Conservation (phyloP, 2,888 invertebrate species). For the Drosophila emarginata region DNA sequence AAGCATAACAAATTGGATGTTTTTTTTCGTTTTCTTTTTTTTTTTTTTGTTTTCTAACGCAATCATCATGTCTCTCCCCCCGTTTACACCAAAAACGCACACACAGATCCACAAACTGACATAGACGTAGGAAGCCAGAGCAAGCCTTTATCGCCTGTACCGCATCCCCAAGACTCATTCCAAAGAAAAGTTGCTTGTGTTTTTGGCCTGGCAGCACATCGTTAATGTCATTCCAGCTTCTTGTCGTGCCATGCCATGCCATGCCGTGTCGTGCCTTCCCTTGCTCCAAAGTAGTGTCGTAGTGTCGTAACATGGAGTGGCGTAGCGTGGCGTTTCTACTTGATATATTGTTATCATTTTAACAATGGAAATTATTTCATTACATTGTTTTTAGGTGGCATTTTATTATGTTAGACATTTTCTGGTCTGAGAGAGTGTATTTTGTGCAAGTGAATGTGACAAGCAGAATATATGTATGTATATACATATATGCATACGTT, state of each 20-base stretch:
- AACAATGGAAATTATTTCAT: constrained; percentile 80
- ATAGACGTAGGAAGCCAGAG: constrained; percentile 7
- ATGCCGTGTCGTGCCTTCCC: not conserved
- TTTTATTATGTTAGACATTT: constrained; percentile 69
- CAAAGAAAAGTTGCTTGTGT: constrained; percentile 18
- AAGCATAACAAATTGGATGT: constrained; percentile 67
- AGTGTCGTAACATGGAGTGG: constrained; percentile 25
- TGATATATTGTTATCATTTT: constrained; percentile 82
- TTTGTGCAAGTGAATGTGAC: constrained; percentile 17
- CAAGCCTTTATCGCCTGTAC: constrained; percentile 35
- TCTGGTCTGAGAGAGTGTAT: constrained; percentile 15
- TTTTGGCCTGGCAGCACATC: constrained; percentile 46
- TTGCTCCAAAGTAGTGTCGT: not conserved
- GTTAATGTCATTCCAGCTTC: constrained; percentile 60
- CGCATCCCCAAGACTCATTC: constrained; percentile 40
- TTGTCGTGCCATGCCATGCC: constrained; percentile 9
- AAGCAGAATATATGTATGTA: constrained; percentile 3
- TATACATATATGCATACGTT: not conserved
- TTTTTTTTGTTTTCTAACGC: constrained; percentile 5
- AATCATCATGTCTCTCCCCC: constrained; percentile 48
- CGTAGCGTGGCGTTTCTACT: constrained; percentile 66
- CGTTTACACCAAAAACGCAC: constrained; percentile 15
- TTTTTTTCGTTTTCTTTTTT: constrained; percentile 39
- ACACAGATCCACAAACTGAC: constrained; percentile 16
- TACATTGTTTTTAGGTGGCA: constrained; percentile 73